Percentiles rank a stretch among this genome's conserved stretches.
These are phyloP conservation scores for Pogona vitticeps DNA, from an alignment of 2,113 vertebrate species.

Conservation along the genomic window DNA sequence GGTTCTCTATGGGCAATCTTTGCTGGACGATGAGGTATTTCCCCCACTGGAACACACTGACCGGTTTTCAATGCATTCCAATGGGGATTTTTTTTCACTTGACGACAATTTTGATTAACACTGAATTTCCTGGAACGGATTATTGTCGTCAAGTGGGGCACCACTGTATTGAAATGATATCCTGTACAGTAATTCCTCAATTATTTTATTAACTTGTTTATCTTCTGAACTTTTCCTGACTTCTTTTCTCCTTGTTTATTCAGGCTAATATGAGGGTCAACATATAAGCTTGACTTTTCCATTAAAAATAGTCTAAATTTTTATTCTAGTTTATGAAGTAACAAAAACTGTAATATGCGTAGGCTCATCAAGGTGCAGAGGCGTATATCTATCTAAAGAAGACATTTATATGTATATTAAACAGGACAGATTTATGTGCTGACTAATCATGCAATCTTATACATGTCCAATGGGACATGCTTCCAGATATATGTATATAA, in stretches of 20 bases:
- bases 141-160: too few relatives aligned
- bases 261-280: not conserved
- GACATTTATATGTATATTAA: not conserved
- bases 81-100: too few relatives aligned
- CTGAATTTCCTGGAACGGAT: too few relatives aligned
- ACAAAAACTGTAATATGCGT: not conserved
- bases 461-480: not conserved
- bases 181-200: not conserved
- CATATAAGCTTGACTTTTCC: not conserved
- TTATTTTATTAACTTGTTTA: not conserved
- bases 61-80: too few relatives aligned
- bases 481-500: not conserved
- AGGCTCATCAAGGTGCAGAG: not conserved
- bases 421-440: not conserved
- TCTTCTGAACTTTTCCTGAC: too few relatives aligned
- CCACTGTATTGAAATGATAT: not conserved
- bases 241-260: not conserved
- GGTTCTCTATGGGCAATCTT: too few relatives aligned
- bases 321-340: not conserved
- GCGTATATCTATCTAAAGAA: not conserved
- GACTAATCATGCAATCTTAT: not conserved
- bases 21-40: too few relatives aligned
- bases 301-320: not conserved
- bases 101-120: too few relatives aligned
- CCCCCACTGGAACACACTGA: too few relatives aligned